A percentile compares a stretch with the other conserved stretches of the same genome.
Evolutionary conservation across 2,888 invertebrate species (phyloP).

Genomic region (Pediacus dermestoides): DNA sequence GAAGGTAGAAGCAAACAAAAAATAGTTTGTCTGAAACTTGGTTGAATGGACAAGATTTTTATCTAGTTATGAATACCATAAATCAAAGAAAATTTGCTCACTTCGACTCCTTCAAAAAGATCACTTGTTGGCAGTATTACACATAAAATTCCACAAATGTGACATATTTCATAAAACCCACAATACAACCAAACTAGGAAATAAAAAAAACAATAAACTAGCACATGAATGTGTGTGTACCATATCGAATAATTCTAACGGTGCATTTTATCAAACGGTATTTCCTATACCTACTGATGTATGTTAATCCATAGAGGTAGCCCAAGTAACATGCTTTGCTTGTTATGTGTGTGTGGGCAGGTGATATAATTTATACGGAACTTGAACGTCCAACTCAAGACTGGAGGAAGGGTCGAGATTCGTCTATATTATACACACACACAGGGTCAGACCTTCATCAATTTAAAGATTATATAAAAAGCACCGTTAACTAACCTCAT

Average conservation of each 20-base stretch:
- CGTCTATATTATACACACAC: constrained; percentile 11
- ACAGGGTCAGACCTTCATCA: constrained; percentile 25
- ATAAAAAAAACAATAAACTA: too few relatives aligned
- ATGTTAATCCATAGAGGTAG: neutral
- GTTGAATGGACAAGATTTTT: too few relatives aligned
- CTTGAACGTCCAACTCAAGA: constrained; percentile 17
- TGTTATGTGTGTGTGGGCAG: constrained; percentile 2
- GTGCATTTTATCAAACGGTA: constrained; percentile 4
- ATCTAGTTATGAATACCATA: too few relatives aligned
- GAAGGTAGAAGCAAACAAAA: too few relatives aligned
- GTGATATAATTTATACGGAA: constrained; percentile 9
- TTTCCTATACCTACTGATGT: constrained; percentile 4
- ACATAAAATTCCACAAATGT: too few relatives aligned
- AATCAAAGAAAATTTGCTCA: too few relatives aligned
- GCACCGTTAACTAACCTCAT: constrained; percentile 34
- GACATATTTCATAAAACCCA: too few relatives aligned
- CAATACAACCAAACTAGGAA: too few relatives aligned
- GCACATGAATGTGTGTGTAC: too few relatives aligned
- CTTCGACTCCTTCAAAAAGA: too few relatives aligned
- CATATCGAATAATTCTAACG: constrained; percentile 3
- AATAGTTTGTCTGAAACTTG: too few relatives aligned
- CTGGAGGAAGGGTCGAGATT: constrained; percentile 25
- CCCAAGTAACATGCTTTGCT: neutral
- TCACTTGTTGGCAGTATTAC: too few relatives aligned
- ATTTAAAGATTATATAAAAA: constrained; percentile 26